A percentile compares a stretch with the other conserved stretches of the same genome.
Evolutionary conservation across 1,140 invertebrate genomes (phyloP).

Genomic region (Aphelenchoides fujianensis): DNA sequence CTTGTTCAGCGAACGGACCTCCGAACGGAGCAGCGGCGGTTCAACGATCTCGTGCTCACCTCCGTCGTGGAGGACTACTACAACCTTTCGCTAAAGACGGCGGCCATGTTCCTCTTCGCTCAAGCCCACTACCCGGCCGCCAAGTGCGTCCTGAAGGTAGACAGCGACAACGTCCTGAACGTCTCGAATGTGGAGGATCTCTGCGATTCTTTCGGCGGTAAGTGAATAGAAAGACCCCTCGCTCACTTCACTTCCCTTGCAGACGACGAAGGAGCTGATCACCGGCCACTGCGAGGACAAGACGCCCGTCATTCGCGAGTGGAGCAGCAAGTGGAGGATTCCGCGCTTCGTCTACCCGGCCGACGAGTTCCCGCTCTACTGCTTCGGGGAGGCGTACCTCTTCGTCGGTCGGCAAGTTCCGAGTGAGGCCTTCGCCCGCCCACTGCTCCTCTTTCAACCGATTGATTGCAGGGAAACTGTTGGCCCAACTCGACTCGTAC

Average conservation of each 20-base stretch:
- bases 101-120: neutral
- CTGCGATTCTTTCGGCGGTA: neutral
- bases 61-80: slow-evolving; percentile 1
- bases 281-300: neutral
- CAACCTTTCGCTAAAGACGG: slow-evolving; percentile 7
- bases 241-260: neutral
- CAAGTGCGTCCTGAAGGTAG: slow-evolving; percentile 3
- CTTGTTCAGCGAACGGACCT: slow-evolving; percentile 6
- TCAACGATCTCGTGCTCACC: neutral
- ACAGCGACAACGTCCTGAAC: slow-evolving; percentile 8
- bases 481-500: neutral
- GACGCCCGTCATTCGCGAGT: neutral
- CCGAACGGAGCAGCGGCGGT: neutral
- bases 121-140: neutral
- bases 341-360: neutral
- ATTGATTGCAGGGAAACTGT: neutral
- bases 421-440: neutral
- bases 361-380: neutral
- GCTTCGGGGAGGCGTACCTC: neutral
- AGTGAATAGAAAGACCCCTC: neutral
- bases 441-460: neutral
- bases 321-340: neutral
- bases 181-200: neutral
- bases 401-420: neutral
- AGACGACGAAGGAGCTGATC: neutral